These are phyloP conservation scores for Capromys pilorides DNA, from an alignment of 2,797 vertebrate genomes.

Conservation along the genomic window DNA sequence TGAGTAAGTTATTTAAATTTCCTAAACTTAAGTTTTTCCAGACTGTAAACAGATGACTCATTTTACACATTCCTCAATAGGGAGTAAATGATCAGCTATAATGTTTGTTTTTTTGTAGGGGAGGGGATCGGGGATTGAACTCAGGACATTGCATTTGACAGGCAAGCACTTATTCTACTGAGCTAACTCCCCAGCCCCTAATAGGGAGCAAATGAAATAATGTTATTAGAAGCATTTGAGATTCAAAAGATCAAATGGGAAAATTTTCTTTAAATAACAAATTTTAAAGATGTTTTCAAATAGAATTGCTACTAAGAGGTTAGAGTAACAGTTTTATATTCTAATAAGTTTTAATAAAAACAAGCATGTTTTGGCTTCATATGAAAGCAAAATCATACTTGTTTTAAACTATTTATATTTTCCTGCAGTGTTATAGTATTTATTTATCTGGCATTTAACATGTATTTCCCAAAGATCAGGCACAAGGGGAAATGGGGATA, in stretches of 20 bases:
- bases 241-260: neutral
- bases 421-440: neutral
- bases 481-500: neutral
- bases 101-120: no score
- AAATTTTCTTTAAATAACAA: neutral
- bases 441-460: neutral
- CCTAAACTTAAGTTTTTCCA: neutral
- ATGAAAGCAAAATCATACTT: slow-evolving; percentile 17
- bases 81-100: neutral
- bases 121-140: no score
- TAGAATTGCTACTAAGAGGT: neutral
- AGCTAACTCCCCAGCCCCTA: no score
- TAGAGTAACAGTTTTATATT: neutral
- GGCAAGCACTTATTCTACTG: no score
- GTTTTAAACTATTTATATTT: neutral
- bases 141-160: no score
- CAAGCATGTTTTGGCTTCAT: neutral
- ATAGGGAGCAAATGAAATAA: neutral
- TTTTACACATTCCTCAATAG: neutral
- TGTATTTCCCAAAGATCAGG: neutral
- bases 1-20: neutral
- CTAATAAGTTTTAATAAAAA: slow-evolving; percentile 10
- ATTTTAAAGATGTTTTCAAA: slow-evolving; percentile 12
- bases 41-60: neutral
- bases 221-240: neutral